Conservation (phyloP, 1,140 invertebrate genomes). For the Lysiphlebus fabarum region DNA sequence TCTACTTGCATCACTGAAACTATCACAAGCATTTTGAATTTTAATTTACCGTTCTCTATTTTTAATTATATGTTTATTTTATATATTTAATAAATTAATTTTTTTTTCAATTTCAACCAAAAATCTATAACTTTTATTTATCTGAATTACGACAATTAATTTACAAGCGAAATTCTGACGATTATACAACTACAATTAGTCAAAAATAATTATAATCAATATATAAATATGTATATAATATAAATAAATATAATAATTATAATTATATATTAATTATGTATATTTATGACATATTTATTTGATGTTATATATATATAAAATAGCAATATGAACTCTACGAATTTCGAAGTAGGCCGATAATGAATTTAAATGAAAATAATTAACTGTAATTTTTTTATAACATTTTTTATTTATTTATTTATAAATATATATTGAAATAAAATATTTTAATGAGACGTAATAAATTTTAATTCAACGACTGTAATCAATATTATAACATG, state of each 20-base stretch:
- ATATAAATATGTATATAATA: slow-evolving; percentile 13
- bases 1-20: slow-evolving; percentile 56
- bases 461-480: too few relatives aligned
- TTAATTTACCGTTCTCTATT: slow-evolving; percentile 39
- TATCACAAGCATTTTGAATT: slow-evolving; percentile 51
- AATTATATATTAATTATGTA: neutral
- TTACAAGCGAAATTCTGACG: slow-evolving; percentile 5
- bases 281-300: slow-evolving; percentile 9
- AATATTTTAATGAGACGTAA: slow-evolving; percentile 1
- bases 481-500: neutral
- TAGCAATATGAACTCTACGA: slow-evolving; percentile 31
- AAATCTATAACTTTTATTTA: neutral
- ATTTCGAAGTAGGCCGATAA: slow-evolving; percentile 32
- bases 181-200: too few relatives aligned
- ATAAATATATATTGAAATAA: slow-evolving; percentile 24
- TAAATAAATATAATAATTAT: slow-evolving; percentile 12
- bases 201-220: slow-evolving; percentile 3
- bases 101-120: slow-evolving; percentile 21
- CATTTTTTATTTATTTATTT: slow-evolving; percentile 15
- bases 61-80: slow-evolving; percentile 3
- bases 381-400: slow-evolving; percentile 11
- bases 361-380: slow-evolving; percentile 12
- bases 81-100: slow-evolving; percentile 9
- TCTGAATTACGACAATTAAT: neutral
- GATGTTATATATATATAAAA: slow-evolving; percentile 13